Evolutionary conservation across 2,113 vertebrate species (phyloP), one percentile per base, ranked within the genome.

Genomic region (Dromas ardeola): DNA sequence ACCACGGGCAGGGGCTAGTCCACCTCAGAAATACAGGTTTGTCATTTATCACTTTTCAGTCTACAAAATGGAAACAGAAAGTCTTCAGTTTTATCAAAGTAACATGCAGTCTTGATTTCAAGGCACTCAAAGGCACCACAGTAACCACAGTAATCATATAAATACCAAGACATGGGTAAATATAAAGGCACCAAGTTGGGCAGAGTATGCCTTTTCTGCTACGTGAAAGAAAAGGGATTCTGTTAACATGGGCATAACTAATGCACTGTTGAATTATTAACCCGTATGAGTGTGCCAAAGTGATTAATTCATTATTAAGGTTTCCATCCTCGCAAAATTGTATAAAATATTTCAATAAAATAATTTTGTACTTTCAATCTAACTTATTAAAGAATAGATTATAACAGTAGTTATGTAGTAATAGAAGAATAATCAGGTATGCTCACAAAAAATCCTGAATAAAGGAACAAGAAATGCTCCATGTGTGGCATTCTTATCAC

Each of bases 181-280:
- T 56, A 61, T 13, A 86, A 86, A 81, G 40, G 11, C 58, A 70
- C 21, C 12, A 26, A 32, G 25, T 17, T 90, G 40, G 45, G 6
- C 59, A 83, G 47, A 85, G 22, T 32, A 80, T 12, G 22, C 2
- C 10, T 88, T 77, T 93, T 92, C 42, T 74, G 34, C 32, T 45
- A 53, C 32, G 30, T n/a, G n/a, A 80, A 79, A 83, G 43, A 67
- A 80, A 88, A 88, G 2, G 4, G 77, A 40, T 88, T 81, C 13
- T 81, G 92, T 78, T 88, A 92, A 86, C 14, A 18, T 16, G 18
- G 23, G 3, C 67, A n/a, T 66, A 86, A 50, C 25, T 96, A 84
- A 88, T 83, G 50, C n/a, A 59, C 20, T 94, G 11, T 74, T 91
- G 59, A 95, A 95, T 96, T 95, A 86, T 82, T 92, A 95, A 95